Conservation (phyloP, 2,888 invertebrate genomes). For the Nasonovia ribisnigri region DNA sequence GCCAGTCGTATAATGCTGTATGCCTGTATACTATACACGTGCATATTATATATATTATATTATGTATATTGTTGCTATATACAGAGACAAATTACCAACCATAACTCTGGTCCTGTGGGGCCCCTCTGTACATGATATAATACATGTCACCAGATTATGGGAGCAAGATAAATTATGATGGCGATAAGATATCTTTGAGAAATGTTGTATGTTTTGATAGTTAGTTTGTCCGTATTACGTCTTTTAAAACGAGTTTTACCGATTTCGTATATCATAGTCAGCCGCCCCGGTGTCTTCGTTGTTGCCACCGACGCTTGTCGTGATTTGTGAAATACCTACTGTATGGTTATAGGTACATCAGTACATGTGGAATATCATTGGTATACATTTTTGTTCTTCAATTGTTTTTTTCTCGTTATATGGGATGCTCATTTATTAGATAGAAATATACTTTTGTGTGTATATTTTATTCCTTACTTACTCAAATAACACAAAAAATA, state of each 20-base stretch:
- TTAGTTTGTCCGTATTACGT: slow-evolving; percentile 40
- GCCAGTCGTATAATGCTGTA: not conserved
- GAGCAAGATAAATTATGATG: slow-evolving; percentile 40
- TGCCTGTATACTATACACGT: not conserved
- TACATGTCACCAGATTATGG: slow-evolving; percentile 42
- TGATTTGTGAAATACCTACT: not conserved
- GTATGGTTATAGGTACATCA: not conserved
- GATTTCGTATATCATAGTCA: slow-evolving; percentile 19
- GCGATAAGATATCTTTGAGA: slow-evolving; percentile 37
- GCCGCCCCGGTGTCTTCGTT: not conserved
- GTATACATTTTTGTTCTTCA: not conserved
- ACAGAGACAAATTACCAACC: slow-evolving; percentile 58
- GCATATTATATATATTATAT: not conserved
- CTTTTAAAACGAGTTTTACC: slow-evolving; percentile 44
- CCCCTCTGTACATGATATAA: not conserved
- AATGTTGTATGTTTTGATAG: slow-evolving; percentile 47
- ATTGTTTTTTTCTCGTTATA: not conserved
- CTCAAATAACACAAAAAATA: not conserved
- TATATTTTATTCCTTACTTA: not conserved
- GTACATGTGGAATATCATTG: not conserved
- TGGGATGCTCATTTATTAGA: not conserved
- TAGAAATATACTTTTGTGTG: not conserved
- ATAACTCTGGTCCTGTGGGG: slow-evolving; percentile 38
- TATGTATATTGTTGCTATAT: not conserved
- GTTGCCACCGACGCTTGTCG: not conserved